phyloP scores from a whole-genome alignment of 2,113 vertebrate genomes.

The Hypanus sabinus region DNA sequence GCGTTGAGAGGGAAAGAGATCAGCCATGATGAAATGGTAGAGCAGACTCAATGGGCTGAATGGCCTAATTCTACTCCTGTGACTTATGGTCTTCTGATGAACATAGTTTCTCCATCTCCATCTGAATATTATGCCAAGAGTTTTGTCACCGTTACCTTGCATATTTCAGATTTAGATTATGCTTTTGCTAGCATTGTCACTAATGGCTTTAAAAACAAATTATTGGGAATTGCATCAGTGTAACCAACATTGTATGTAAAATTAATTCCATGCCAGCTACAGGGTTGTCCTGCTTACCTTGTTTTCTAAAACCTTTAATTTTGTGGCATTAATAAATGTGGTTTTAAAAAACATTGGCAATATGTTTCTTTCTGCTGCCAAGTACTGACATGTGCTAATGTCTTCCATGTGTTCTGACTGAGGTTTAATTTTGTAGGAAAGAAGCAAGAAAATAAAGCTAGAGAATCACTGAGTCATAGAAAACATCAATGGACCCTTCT shows the following conservation, averaged over 20 bases:
- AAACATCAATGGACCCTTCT: no score
- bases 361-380: not conserved
- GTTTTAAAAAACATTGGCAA: constrained; percentile 1
- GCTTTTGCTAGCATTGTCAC: not conserved
- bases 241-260: not conserved
- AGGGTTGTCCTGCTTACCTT: not conserved
- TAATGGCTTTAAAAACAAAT: not conserved
- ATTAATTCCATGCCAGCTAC: not conserved
- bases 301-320: not conserved
- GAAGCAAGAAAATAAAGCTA: not conserved
- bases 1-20: no score
- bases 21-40: no score
- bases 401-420: not conserved
- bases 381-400: not conserved
- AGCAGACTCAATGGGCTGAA: no score
- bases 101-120: not conserved
- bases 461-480: no score
- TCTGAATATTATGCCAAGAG: not conserved
- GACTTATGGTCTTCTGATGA: not conserved
- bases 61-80: no score
- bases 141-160: not conserved
- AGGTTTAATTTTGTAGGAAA: not conserved
- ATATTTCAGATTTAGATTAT: not conserved
- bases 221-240: not conserved
- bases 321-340: not conserved